Base-by-base conservation (phyloP, 1,140 invertebrate genomes). In the Neuroterus valhalla region DNA sequence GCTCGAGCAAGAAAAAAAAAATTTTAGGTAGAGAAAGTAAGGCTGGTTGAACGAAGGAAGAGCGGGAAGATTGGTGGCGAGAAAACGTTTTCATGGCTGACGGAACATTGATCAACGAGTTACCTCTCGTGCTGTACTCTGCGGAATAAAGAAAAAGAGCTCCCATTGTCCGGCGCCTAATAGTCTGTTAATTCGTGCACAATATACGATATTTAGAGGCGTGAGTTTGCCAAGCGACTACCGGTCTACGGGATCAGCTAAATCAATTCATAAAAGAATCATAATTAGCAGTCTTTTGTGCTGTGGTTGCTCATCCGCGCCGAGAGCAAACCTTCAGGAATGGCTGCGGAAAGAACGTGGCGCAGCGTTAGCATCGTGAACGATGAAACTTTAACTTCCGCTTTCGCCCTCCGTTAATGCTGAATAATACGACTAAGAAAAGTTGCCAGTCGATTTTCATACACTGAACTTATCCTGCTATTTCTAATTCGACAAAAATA, bases 181-280 rank as follows among this genome's bases (percentile, higher is more conserved):
- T 87, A 86, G 86, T 84, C 82, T 75, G 84, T 83, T 87, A 86
- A 86, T 86, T 87, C 82, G 79, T 78, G 75, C 78, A 86, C 83
- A 87, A 86, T 86, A 82, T 85, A 82, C 80, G 77, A 83, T 87
- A 85, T 86, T 87, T 86, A 82, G 80, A 80, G 78, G 79, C 68
- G 80, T 78, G 78, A 80, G 75, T 80, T 79, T 73, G 71, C 79
- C 77, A 78, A 79, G 77, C 77, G 77, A 79, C 81, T 80, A 80
- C 79, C 83, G 83, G 81, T 78, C 73, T 77, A 77, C 71, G 73
- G 80, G 78, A 83, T 78, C 82, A 76, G 79, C 83, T 86, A 84
- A 87, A 87, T 87, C 85, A 83, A 84, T 85, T 87, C 86, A 87
- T 87, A 87, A 87, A 87, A 87, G 85, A 87, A 86, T 86, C 82